phyloP scores from a whole-genome alignment of 37 sponge, comb jelly and placozoan genomes.

The Halisarca cf. caerulea region DNA sequence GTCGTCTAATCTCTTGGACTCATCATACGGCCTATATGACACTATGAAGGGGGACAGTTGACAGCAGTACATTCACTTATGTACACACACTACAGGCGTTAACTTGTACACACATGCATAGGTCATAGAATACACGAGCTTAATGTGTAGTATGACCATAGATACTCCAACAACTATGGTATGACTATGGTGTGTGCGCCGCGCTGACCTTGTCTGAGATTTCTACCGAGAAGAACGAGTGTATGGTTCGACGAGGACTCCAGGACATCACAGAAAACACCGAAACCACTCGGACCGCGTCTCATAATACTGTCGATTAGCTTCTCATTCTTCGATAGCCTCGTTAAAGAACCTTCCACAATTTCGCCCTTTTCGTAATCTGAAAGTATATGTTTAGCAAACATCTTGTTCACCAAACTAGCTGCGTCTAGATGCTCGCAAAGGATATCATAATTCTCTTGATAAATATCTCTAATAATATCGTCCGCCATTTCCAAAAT shows the following conservation, averaged over 20 bases:
- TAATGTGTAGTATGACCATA: too few species aligned
- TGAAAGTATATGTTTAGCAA: background rate
- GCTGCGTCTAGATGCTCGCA: background rate
- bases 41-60: too few species aligned
- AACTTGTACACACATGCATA: too few species aligned
- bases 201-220: background rate
- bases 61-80: too few species aligned
- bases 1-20: too few species aligned
- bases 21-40: too few species aligned
- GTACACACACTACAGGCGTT: too few species aligned
- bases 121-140: too few species aligned
- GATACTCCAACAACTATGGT: too few species aligned
- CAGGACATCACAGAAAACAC: background rate
- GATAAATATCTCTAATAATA: background rate
- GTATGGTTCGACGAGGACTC: background rate
- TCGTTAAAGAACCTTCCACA: background rate
- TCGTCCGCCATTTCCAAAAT: background rate
- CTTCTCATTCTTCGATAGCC: background rate
- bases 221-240: background rate
- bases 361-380: constrained; percentile 10
- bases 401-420: background rate
- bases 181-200: too few species aligned
- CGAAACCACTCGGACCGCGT: background rate
- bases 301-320: constrained; percentile 8
- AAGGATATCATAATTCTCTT: constrained; percentile 14